Percentiles rank a stretch among this genome's conserved stretches.
These are phyloP conservation scores for Philereme vetulata DNA, from an alignment of 2,888 invertebrate species.

Conservation along the genomic window DNA sequence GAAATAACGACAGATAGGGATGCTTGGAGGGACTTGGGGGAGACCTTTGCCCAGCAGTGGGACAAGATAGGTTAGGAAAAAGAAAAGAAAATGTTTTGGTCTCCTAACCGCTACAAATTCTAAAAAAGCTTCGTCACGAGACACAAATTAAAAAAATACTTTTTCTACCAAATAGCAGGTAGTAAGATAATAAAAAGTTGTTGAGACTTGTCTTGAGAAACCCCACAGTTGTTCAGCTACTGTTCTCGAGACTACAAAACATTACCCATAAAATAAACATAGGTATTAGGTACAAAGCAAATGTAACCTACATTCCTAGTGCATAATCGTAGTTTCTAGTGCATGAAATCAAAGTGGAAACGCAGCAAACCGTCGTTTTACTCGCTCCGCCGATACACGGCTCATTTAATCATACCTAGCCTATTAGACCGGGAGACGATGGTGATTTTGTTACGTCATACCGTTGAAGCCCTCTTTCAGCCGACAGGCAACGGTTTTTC, in stretches of 20 bases:
- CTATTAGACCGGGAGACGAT: conserved; percentile 16
- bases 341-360: conserved; percentile 40
- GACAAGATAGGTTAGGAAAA: too few species aligned
- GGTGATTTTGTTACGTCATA: conserved; percentile 13
- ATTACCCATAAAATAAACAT: conserved; percentile 11
- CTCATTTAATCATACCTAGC: conserved; percentile 45
- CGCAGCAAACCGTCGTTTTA: conserved; percentile 25
- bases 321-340: conserved; percentile 35
- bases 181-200: too few species aligned
- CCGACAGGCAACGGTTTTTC: not conserved
- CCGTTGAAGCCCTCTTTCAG: not conserved
- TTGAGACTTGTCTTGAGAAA: too few species aligned
- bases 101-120: too few species aligned
- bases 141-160: too few species aligned
- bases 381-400: conserved; percentile 29
- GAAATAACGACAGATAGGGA: too few species aligned
- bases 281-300: conserved; percentile 11
- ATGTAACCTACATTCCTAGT: conserved; percentile 24
- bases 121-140: not conserved
- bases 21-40: too few species aligned
- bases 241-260: conserved; percentile 3
- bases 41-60: too few species aligned
- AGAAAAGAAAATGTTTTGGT: too few species aligned
- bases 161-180: too few species aligned
- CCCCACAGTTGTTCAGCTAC: not conserved